Base-by-base conservation (phyloP, 2,888 invertebrate genomes). In the Dendrolimus pini region DNA sequence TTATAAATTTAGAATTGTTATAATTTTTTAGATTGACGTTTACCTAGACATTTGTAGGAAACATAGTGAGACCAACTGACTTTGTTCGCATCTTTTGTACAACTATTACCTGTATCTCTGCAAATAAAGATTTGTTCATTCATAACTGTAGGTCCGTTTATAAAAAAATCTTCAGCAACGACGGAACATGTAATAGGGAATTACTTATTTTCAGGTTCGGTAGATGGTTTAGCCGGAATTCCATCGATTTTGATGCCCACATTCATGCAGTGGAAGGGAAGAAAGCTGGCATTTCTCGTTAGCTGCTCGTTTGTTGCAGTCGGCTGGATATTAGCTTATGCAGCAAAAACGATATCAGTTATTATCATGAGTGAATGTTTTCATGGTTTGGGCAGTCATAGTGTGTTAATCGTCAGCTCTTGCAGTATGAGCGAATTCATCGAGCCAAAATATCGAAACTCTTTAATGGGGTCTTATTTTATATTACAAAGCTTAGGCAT, bases 351-450 rank as follows among this genome's bases (percentile, higher is more conserved):
- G 7, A 53, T 55, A 2, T 52, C 41, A 7, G 14, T 41, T 2
- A 54, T 60, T 12, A 55, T 60, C 47, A 10, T 56, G 7, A 54
- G 58, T 1, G 60, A 60, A 42, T 58, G 54, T 30, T 53, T 60
- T 42, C 58, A 58, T 30, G 58, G 60, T 7, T 42, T 60, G 7
- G 56, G 58, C 14, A 53, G 53, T 7, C 54, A 55, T 10, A 58
- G 58, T 41, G 42, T 58, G 12, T 41, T 58, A 1, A 42, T 56
- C n/a, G 56, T 60, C 30, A 58, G 56, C 10, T 41, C 55, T n/a
- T 52, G 18, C 12, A 56, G 55, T 1, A 55, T 60, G 42, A 58
- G 67, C 7, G 71, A 71, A 59, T 68, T 70, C 62, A 55, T 71
- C 9, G 56, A 60, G 7, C 71, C 71, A 0, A 65, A 61, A 14